Percentiles rank a stretch among this genome's conserved stretches.
phyloP scores from a whole-genome alignment of 2,113 vertebrate genomes.

The Cheirogaleus medius region DNA sequence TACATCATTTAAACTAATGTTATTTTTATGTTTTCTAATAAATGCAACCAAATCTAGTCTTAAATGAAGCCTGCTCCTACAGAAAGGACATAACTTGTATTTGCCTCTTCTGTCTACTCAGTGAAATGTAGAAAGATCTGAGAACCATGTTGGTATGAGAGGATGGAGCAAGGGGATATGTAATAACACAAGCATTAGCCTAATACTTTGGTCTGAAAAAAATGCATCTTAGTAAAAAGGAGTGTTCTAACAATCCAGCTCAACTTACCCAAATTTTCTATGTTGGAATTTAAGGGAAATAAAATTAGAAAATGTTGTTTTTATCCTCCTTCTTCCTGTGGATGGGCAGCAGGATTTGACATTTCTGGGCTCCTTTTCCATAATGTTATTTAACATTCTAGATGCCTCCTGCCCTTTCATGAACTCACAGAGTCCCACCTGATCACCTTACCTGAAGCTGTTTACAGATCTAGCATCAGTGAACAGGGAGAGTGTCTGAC shows the following conservation, averaged over 20 bases:
- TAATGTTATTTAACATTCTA: background rate
- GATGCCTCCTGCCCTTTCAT: background rate
- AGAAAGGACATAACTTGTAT: background rate
- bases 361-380: background rate
- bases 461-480: background rate
- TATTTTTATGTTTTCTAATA: background rate
- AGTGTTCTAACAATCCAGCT: background rate
- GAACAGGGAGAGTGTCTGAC: background rate
- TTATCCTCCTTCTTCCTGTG: background rate
- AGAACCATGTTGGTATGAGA: background rate
- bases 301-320: background rate
- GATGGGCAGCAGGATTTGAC: background rate
- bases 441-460: background rate
- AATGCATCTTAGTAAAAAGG: background rate
- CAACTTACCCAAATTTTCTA: background rate
- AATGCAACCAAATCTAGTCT: background rate
- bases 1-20: background rate
- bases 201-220: background rate
- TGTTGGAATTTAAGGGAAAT: background rate
- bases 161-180: rapidly evolving
- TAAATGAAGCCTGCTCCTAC: background rate
- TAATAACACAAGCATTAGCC: background rate
- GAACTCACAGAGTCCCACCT: background rate
- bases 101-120: background rate
- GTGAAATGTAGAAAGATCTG: background rate